Evolutionary conservation across 2,888 invertebrate species (phyloP).

Genomic region (Caenorhabditis angaria): DNA sequence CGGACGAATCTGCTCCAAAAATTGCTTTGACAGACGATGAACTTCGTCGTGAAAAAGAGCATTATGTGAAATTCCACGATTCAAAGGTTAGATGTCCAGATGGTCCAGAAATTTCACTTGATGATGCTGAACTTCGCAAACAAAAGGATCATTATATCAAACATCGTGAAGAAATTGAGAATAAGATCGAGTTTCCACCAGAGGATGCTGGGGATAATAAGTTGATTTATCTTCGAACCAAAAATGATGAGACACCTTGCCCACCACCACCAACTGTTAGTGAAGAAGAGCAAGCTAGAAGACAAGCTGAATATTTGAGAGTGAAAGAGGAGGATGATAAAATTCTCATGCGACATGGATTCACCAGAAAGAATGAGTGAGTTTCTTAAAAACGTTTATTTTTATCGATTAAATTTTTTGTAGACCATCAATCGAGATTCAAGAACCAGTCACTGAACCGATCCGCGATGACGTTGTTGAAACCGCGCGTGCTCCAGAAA

Average conservation of each 20-base stretch:
- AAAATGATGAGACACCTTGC: constrained; percentile 14
- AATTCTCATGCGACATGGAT: constrained; percentile 53
- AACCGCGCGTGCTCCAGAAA: constrained; percentile 31
- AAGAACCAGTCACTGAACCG: constrained; percentile 50
- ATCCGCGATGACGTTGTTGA: constrained; percentile 48
- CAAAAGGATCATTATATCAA: constrained; percentile 14
- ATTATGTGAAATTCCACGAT: constrained; percentile 42
- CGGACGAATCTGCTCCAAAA: constrained; percentile 13
- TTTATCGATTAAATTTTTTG: not conserved
- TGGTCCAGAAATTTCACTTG: not conserved
- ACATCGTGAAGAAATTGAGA: not conserved
- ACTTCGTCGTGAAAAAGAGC: constrained; percentile 19
- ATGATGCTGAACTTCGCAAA: not conserved
- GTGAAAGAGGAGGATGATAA: constrained; percentile 60
- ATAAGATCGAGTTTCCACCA: not conserved
- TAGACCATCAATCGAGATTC: constrained; percentile 42
- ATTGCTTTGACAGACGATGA: constrained; percentile 18
- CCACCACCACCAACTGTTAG: constrained; percentile 29
- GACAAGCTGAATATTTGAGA: constrained; percentile 51
- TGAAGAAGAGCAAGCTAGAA: constrained; percentile 38
- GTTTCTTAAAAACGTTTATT: not conserved
- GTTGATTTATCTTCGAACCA: constrained; percentile 6
- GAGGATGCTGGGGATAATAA: not conserved
- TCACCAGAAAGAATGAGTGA: constrained; percentile 40
- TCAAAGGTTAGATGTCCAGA: not conserved